Evolutionary conservation across 2,888 invertebrate genomes (phyloP).

Genomic region (Sialis lutaria): DNA sequence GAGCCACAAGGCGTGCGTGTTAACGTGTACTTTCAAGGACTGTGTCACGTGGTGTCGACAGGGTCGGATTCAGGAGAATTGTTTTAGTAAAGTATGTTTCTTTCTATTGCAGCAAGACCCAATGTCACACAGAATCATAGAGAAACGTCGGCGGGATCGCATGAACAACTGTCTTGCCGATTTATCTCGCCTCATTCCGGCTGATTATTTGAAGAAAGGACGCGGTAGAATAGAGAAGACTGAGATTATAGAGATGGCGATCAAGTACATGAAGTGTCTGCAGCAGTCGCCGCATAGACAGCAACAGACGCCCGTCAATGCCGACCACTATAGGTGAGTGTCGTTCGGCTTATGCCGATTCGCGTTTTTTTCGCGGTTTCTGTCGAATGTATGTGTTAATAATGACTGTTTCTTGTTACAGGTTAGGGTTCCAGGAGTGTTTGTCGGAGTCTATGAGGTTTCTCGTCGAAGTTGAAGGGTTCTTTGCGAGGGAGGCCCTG

Average conservation of each 20-base stretch:
- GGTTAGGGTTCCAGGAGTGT: slow-evolving; percentile 81
- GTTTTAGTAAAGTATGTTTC: slow-evolving; percentile 1
- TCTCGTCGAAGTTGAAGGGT: slow-evolving; percentile 70
- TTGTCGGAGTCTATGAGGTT: slow-evolving; percentile 79
- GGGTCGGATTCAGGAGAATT: no score
- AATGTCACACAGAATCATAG: slow-evolving; percentile 93
- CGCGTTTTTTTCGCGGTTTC: no score
- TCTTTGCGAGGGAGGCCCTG: slow-evolving; percentile 60
- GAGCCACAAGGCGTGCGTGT: no score
- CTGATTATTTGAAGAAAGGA: slow-evolving; percentile 86
- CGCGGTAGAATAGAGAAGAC: slow-evolving; percentile 93
- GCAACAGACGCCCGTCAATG: slow-evolving; percentile 7
- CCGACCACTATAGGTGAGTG: slow-evolving; percentile 22
- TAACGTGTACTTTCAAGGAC: no score
- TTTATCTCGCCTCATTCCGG: slow-evolving; percentile 80
- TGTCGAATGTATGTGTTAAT: background rate
- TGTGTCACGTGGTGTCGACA: no score
- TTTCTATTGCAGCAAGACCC: slow-evolving; percentile 63
- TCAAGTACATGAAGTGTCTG: slow-evolving; percentile 79
- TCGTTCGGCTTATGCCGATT: no score
- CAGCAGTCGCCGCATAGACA: slow-evolving; percentile 40
- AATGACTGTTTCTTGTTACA: background rate
- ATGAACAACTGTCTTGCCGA: slow-evolving; percentile 97
- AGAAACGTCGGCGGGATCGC: slow-evolving; percentile 83
- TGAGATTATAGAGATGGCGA: slow-evolving; percentile 97